Conservation (phyloP, 2,888 invertebrate genomes). For the Myopa testacea region DNA sequence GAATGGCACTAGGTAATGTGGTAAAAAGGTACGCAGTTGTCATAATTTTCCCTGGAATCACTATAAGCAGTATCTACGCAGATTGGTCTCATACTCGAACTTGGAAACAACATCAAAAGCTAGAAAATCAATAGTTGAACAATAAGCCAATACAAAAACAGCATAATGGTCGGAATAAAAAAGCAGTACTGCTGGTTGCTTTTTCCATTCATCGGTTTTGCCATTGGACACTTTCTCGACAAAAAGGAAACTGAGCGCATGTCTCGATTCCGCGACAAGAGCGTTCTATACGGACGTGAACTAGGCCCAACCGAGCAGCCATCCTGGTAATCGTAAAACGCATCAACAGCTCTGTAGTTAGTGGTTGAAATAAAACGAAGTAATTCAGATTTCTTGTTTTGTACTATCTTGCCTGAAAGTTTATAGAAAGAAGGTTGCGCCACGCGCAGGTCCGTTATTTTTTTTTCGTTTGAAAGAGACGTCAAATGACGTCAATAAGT, state of each 20-base stretch:
- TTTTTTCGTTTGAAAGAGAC: too few relatives aligned
- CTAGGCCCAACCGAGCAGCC: constrained; percentile 77
- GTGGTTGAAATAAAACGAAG: too few relatives aligned
- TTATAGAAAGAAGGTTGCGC: too few relatives aligned
- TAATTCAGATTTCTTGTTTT: too few relatives aligned
- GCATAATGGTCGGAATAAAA: constrained; percentile 71
- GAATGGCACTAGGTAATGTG: constrained; percentile 67
- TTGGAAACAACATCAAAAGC: constrained; percentile 74
- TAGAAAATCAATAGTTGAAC: constrained; percentile 48
- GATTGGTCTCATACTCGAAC: constrained; percentile 80
- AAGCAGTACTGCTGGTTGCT: constrained; percentile 70
- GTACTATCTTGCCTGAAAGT: too few relatives aligned
- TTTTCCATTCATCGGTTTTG: constrained; percentile 72
- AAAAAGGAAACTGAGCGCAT: constrained; percentile 78
- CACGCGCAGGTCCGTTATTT: too few relatives aligned
- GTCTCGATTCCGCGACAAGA: constrained; percentile 82
- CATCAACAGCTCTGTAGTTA: too few relatives aligned
- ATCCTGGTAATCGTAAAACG: constrained; percentile 72
- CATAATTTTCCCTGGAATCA: constrained; percentile 75
- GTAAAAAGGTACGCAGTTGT: constrained; percentile 75
- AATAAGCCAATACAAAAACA: constrained; percentile 45
- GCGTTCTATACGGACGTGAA: constrained; percentile 78
- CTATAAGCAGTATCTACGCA: constrained; percentile 72
- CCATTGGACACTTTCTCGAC: constrained; percentile 76
- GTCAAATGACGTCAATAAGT: too few relatives aligned